Conservation (phyloP, 1,140 invertebrate species). For the Trichomalopsis sarcophagae region DNA sequence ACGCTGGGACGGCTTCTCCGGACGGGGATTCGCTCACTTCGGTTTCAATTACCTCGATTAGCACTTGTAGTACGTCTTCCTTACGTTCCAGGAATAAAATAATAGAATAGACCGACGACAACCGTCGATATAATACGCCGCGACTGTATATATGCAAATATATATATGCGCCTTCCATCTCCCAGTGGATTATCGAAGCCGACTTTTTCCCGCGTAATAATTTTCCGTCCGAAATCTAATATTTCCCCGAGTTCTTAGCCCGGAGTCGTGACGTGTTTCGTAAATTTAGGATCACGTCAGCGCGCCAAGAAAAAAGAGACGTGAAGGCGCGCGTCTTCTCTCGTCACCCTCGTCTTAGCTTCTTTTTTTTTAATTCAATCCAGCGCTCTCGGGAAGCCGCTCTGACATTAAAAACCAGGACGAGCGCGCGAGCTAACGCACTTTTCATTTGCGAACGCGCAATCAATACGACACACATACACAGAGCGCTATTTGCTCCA, state of each 20-base stretch:
- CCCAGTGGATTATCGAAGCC: no score
- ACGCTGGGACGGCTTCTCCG: no score
- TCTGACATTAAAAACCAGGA: not conserved
- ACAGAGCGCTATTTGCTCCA: not conserved
- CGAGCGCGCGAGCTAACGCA: not conserved
- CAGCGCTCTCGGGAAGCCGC: not conserved
- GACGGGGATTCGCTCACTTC: not conserved
- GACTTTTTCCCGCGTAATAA: not conserved
- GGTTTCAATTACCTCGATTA: slow-evolving; percentile 7
- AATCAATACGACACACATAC: not conserved
- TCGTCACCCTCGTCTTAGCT: no score
- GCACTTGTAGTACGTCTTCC: not conserved
- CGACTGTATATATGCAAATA: no score
- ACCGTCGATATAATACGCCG: no score
- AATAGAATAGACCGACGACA: not conserved
- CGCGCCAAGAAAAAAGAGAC: not conserved
- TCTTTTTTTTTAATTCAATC: not conserved
- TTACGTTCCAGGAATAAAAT: not conserved
- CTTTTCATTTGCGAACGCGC: not conserved
- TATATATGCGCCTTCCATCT: no score
- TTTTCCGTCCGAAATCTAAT: not conserved
- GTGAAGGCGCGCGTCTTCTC: no score
- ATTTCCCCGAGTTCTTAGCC: not conserved
- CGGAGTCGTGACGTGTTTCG: not conserved
- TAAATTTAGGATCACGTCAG: not conserved